These are phyloP conservation scores for Polypedilum vanderplanki DNA, from an alignment of 1,140 invertebrate genomes.

Conservation along the genomic window DNA sequence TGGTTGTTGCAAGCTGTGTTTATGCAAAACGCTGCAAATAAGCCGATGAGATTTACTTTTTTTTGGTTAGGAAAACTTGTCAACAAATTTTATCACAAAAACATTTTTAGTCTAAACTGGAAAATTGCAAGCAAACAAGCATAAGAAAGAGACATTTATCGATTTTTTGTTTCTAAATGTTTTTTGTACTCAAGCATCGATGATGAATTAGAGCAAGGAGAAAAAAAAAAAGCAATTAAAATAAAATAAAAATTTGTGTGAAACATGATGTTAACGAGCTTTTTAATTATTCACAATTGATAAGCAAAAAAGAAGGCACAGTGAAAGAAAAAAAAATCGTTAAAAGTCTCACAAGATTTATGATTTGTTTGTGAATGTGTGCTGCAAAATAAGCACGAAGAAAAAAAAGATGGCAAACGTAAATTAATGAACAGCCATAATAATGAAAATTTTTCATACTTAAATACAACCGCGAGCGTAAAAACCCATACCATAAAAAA, in stretches of 20 bases:
- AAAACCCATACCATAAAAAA: background rate
- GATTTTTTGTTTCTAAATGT: too few relatives aligned
- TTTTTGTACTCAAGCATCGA: background rate
- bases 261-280: background rate
- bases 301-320: background rate
- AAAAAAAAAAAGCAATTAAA: background rate
- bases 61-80: too few relatives aligned
- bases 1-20: too few relatives aligned
- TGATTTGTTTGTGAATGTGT: background rate
- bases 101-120: too few relatives aligned
- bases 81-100: too few relatives aligned
- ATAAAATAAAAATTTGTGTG: slow-evolving; percentile 11
- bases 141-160: too few relatives aligned
- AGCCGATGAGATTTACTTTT: too few relatives aligned
- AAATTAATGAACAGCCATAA: too few relatives aligned
- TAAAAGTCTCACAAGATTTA: background rate
- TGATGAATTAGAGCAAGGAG: background rate
- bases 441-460: background rate
- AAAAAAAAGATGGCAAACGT: background rate
- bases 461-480: background rate
- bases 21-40: too few relatives aligned
- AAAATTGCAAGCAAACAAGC: too few relatives aligned
- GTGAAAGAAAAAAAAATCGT: background rate
- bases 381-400: background rate
- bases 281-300: slow-evolving; percentile 18